Base-by-base conservation (phyloP, 2,113 vertebrate species). In the Ascaphus truei region DNA sequence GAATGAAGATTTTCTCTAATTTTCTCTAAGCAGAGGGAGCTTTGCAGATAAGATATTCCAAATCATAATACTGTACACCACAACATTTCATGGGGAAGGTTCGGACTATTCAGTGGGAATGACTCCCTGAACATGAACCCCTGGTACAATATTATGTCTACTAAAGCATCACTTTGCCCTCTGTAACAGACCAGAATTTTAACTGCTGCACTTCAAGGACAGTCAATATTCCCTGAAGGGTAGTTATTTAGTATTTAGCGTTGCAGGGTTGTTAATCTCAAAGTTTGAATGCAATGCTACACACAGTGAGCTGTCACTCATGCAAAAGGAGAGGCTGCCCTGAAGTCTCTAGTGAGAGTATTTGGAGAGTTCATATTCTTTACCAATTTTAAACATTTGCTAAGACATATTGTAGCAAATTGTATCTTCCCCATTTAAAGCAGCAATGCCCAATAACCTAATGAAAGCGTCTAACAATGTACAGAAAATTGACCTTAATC, bases 221-320 rank as follows among this genome's bases (percentile, higher is more conserved):
- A 68, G 41, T 59, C 65, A 48, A 58, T 58, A 68, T 36, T 34
- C 65, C 65, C 52, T 36, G 39, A 48, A 34, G 65, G 41, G 41
- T 27, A 57, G 53, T 59, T 66, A 57, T 56, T 60, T 52, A 27
- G 67, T 69, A 61, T 61, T 69, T 60, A 69, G 67, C 41, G 43
- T 60, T 69, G 56, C 51, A 36, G 34, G 56, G 43, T n/a, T 61
- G 33, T 60, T 52, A 60, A 60, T 61, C 56, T 41, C 26, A 25
- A 18, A 10, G 23, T 60, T 60, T 10, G 29, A 51, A 60, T 41
- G 67, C 56, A 52, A 41, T 26, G 45, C 45, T 52, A 25, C 45
- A 30, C 56, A 25, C 16, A 57, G 2, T 39, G 43, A 69, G 12
- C 67, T 61, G 65, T 58, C 55, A 60, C 25, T 60, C 66, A 60